Conservation (phyloP, 2,797 vertebrate genomes). For the Streptopelia turtur region DNA sequence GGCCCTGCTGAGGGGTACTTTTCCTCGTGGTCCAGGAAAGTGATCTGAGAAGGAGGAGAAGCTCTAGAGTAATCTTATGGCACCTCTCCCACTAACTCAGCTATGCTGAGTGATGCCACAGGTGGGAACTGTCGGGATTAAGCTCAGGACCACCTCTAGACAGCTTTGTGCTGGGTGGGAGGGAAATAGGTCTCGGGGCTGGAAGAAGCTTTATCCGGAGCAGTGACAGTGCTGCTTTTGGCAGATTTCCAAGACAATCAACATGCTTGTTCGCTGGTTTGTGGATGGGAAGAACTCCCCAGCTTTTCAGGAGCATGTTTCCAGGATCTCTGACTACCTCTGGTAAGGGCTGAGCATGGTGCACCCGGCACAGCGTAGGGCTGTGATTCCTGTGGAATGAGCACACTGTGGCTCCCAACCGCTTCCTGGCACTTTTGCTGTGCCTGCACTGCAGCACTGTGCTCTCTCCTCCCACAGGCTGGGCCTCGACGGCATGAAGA, state of each 20-base stretch:
- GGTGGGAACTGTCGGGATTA: neutral
- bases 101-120: neutral
- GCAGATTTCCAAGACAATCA: conserved; percentile 96
- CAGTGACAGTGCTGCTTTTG: neutral
- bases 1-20: neutral
- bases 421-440: neutral
- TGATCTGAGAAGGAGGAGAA: neutral
- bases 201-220: neutral
- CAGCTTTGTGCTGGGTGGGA: neutral
- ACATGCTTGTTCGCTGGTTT: conserved; percentile 94
- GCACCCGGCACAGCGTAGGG: neutral
- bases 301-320: conserved; percentile 89
- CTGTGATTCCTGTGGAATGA: neutral
- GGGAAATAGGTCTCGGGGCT: neutral
- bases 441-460: neutral
- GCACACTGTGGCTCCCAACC: neutral
- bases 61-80: neutral
- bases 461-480: conserved; percentile 81
- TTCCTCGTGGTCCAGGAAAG: neutral
- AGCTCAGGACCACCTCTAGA: neutral
- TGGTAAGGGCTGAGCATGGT: conserved; percentile 82
- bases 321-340: conserved; percentile 93
- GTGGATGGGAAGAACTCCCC: conserved; percentile 86
- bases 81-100: neutral
- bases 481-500: conserved; percentile 95